These are phyloP conservation scores for Scyliorhinus canicula DNA, from an alignment of 2,797 vertebrate species.

Conservation along the genomic window DNA sequence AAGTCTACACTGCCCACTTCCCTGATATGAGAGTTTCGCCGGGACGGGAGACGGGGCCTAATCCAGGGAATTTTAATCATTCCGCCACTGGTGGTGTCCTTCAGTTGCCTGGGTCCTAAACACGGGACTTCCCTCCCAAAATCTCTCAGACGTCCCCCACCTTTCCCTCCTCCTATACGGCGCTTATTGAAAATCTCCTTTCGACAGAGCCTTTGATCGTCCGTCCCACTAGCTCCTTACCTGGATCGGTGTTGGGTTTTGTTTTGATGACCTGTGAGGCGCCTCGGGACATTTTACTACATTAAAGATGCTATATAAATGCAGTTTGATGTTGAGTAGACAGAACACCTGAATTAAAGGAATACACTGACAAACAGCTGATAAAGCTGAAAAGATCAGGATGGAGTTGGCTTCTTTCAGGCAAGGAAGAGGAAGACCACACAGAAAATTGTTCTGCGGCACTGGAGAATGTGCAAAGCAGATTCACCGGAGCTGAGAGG, in stretches of 20 bases:
- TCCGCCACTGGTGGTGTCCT: too few relatives aligned
- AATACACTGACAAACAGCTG: neutral
- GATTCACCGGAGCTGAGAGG: neutral
- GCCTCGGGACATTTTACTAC: too few relatives aligned
- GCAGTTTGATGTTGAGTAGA: neutral
- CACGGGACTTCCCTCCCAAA: too few relatives aligned
- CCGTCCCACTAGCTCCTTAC: neutral
- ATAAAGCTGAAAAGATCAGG: neutral
- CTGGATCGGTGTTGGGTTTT: too few relatives aligned
- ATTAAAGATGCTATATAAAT: too few relatives aligned
- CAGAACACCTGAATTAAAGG: neutral
- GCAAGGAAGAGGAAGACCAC: neutral
- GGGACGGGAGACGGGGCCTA: neutral
- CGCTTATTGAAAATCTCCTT: neutral
- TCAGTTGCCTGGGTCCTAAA: too few relatives aligned
- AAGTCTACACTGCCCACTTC: too few relatives aligned
- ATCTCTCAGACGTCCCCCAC: too few relatives aligned
- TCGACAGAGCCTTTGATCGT: neutral
- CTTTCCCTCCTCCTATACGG: neutral
- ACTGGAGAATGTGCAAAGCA: neutral
- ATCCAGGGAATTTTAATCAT: neutral
- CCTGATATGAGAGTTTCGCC: neutral
- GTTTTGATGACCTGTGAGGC: too few relatives aligned
- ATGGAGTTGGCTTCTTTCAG: neutral
- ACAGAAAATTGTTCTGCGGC: neutral